Evolutionary conservation across 2,888 invertebrate genomes (phyloP).

Genomic region (Scaptomyza flava): DNA sequence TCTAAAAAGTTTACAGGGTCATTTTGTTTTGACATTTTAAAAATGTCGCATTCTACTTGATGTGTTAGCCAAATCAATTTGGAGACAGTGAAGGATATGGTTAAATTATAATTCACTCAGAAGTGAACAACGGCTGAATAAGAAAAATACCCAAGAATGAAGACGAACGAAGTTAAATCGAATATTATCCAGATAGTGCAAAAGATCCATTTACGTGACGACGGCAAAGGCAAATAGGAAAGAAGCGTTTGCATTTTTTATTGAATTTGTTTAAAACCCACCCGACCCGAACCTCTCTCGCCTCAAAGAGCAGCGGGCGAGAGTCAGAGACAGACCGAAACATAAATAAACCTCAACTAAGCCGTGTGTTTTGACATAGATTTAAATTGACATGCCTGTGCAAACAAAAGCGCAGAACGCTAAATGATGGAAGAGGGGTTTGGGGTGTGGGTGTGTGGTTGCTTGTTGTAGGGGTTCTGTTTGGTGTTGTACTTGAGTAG

Average conservation of each 20-base stretch:
- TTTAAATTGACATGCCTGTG: slow-evolving; percentile 76
- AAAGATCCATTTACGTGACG: slow-evolving; percentile 77
- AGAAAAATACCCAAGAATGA: slow-evolving; percentile 1
- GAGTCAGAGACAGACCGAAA: slow-evolving; percentile 58
- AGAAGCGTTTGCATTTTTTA: slow-evolving; percentile 69
- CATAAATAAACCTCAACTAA: slow-evolving; percentile 81
- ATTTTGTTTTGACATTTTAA: too few relatives aligned
- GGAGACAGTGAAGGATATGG: too few relatives aligned
- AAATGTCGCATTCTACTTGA: too few relatives aligned
- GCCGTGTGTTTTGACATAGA: slow-evolving; percentile 80
- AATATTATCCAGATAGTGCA: slow-evolving; percentile 70
- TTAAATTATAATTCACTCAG: too few relatives aligned
- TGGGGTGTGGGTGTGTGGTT: neutral
- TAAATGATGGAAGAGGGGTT: neutral
- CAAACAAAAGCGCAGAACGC: slow-evolving; percentile 60
- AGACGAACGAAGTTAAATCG: slow-evolving; percentile 50
- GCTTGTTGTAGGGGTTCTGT: neutral
- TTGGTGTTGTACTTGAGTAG: slow-evolving; percentile 18
- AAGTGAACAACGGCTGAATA: too few relatives aligned
- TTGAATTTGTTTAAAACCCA: slow-evolving; percentile 59
- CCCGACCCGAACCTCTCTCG: neutral
- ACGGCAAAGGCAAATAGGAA: slow-evolving; percentile 69
- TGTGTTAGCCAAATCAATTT: too few relatives aligned
- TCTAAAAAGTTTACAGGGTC: too few relatives aligned
- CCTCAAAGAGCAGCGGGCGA: neutral